phyloP scores from a whole-genome alignment of 2,888 invertebrate genomes.

The Trimorus sp. region DNA sequence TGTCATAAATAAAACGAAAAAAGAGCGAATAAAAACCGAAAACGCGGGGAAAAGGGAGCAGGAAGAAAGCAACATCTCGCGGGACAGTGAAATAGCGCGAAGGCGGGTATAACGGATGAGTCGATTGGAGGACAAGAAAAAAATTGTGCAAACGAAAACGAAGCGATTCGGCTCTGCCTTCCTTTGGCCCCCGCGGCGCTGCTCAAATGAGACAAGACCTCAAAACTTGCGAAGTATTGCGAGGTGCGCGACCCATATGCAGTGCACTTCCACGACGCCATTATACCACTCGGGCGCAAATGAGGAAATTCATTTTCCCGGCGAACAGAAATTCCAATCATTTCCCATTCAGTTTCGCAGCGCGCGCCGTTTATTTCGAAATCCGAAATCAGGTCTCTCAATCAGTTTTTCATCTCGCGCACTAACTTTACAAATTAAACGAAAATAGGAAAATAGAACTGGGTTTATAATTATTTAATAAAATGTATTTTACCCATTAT shows the following conservation, averaged over 20 bases:
- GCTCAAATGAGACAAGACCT: slow-evolving; percentile 38
- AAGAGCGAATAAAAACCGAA: background rate
- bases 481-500: too few species aligned
- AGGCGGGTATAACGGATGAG: slow-evolving; percentile 38
- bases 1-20: slow-evolving; percentile 29
- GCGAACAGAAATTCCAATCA: slow-evolving; percentile 40
- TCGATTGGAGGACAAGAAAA: slow-evolving; percentile 42
- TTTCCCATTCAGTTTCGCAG: slow-evolving; percentile 42
- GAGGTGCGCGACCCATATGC: slow-evolving; percentile 49
- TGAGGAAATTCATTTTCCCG: slow-evolving; percentile 46
- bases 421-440: too few species aligned
- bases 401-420: too few species aligned
- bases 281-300: slow-evolving; percentile 28
- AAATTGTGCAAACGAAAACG: slow-evolving; percentile 29
- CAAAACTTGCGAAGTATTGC: slow-evolving; percentile 37
- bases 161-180: slow-evolving; percentile 37
- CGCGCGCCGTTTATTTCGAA: slow-evolving; percentile 42
- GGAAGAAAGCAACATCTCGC: background rate
- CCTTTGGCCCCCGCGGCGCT: slow-evolving; percentile 27
- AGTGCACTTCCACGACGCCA: slow-evolving; percentile 30
- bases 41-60: background rate
- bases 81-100: slow-evolving; percentile 35
- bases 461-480: too few species aligned
- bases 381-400: slow-evolving; percentile 11
- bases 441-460: too few species aligned